A percentile compares a stretch with the other conserved stretches of the same genome.
These are phyloP conservation scores for Gymnarchus niloticus DNA, from an alignment of 2,113 vertebrate genomes.

Conservation along the genomic window DNA sequence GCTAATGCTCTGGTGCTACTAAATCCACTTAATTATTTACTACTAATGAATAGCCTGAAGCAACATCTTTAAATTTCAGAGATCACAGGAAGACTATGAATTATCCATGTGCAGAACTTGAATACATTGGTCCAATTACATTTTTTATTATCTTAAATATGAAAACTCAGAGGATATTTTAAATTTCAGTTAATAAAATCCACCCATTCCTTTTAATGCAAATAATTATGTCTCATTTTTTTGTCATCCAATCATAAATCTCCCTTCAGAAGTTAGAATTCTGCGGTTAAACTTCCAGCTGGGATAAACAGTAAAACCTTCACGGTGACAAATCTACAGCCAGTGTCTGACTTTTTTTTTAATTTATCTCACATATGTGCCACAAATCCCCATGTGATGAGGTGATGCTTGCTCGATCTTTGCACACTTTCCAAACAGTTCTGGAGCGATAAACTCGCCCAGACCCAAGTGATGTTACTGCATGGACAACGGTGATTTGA, in stretches of 20 bases:
- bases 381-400: neutral
- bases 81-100: conserved; percentile 51
- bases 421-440: neutral
- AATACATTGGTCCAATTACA: conserved; percentile 56
- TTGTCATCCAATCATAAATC: conserved; percentile 27
- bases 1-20: conserved; percentile 36
- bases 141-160: conserved; percentile 40
- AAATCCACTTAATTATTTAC: conserved; percentile 61
- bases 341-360: neutral
- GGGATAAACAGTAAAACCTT: neutral
- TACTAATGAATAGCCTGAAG: conserved; percentile 59
- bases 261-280: conserved; percentile 30
- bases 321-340: neutral
- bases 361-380: neutral
- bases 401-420: neutral
- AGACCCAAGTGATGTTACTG: neutral
- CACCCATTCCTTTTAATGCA: conserved; percentile 28
- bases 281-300: conserved; percentile 6
- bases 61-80: conserved; percentile 51
- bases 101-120: conserved; percentile 54
- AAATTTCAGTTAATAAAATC: conserved; percentile 27
- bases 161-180: conserved; percentile 24
- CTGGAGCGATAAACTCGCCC: neutral
- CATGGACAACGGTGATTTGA: neutral
- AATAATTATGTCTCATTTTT: conserved; percentile 14